Percentiles rank a stretch among this genome's conserved stretches.
phyloP scores from a whole-genome alignment of 2,113 vertebrate genomes.

The Pampusana beccarii region DNA sequence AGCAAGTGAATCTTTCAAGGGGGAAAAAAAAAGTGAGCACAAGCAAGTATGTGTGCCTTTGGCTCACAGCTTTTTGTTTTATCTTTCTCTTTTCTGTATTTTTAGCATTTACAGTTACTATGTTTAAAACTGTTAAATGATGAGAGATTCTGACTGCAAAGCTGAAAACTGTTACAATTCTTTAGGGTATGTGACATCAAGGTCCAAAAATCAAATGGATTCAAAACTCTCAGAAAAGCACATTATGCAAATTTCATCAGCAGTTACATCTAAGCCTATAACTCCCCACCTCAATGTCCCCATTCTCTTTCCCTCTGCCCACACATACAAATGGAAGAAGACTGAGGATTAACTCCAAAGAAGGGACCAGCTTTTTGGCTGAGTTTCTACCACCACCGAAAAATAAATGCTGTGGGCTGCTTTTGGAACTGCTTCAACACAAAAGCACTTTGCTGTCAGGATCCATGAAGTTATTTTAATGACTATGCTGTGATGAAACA shows the following conservation, averaged over 20 bases:
- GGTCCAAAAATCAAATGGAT: not conserved
- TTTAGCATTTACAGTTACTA: not conserved
- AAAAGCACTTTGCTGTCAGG: constrained; percentile 14
- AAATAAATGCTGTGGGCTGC: constrained; percentile 20
- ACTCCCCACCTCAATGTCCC: not conserved
- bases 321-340: not conserved
- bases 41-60: not conserved
- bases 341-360: constrained; percentile 2
- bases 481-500: not conserved
- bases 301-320: not conserved
- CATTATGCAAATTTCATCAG: not conserved
- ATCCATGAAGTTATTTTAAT: not conserved
- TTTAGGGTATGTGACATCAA: not conserved
- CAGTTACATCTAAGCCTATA: not conserved
- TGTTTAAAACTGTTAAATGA: not conserved
- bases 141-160: not conserved
- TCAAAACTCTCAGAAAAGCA: not conserved
- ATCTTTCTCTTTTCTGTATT: not conserved
- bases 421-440: constrained; percentile 37
- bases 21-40: not conserved
- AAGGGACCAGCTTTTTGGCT: not conserved
- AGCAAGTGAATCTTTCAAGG: not conserved
- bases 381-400: constrained; percentile 10
- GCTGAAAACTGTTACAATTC: not conserved
- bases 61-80: not conserved